Percentiles rank a stretch among this genome's conserved stretches.
Conservation (phyloP, 2,888 invertebrate genomes). For the Pyrrhia umbra region DNA sequence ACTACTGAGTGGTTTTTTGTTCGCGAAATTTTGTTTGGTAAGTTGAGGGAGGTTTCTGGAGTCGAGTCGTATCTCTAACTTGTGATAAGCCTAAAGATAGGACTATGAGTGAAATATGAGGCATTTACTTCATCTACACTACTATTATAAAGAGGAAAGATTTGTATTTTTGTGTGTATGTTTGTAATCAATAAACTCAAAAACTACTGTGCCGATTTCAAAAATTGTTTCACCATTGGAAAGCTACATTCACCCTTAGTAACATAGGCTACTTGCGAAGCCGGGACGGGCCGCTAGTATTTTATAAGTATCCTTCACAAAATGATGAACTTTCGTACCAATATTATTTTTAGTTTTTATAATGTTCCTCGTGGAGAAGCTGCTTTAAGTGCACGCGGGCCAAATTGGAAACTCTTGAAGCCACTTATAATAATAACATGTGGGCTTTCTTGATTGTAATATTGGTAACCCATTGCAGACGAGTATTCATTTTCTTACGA, state of each 20-base stretch:
- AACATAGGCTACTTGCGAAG: no score
- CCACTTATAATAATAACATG: constrained; percentile 44
- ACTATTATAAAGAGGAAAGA: no score
- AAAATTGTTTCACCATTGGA: no score
- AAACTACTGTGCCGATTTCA: no score
- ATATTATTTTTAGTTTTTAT: constrained; percentile 7
- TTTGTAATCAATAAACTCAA: no score
- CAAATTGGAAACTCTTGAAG: constrained; percentile 45
- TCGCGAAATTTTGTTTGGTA: constrained; percentile 38
- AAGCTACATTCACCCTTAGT: no score
- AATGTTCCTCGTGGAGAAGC: constrained; percentile 16
- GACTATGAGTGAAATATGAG: constrained; percentile 1
- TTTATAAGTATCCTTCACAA: constrained; percentile 11
- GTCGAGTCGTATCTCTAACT: constrained; percentile 7
- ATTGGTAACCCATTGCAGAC: constrained; percentile 35
- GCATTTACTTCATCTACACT: neutral
- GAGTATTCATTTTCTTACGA: constrained; percentile 20
- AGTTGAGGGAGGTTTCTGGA: constrained; percentile 26
- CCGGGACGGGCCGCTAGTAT: no score
- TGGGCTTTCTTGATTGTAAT: constrained; percentile 33
- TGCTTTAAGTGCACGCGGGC: constrained; percentile 36
- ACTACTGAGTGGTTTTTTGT: constrained; percentile 57
- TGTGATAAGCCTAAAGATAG: constrained; percentile 2
- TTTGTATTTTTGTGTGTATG: no score
- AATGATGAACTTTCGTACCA: constrained; percentile 20